A percentile compares a stretch with the other conserved stretches of the same genome.
phyloP scores from a whole-genome alignment of 2,113 vertebrate species.

The Planiliza haematocheilus region DNA sequence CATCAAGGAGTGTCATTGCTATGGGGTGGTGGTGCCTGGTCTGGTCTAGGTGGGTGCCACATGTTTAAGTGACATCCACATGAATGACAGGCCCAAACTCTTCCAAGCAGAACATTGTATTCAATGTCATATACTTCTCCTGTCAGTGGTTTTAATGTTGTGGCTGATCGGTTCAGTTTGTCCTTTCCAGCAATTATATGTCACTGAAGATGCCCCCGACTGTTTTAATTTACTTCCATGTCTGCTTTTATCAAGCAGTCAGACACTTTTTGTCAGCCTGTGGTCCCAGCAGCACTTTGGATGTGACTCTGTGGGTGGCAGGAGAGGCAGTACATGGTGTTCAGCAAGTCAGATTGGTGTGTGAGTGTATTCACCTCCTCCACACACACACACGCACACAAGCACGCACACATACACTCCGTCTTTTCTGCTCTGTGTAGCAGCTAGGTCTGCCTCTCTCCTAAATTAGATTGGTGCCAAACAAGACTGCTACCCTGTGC shows the following conservation, averaged over 20 bases:
- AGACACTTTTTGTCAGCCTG: conserved; percentile 9
- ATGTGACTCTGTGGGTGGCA: conserved; percentile 36
- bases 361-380: conserved; percentile 25
- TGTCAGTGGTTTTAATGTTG: too few relatives aligned
- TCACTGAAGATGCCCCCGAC: background rate
- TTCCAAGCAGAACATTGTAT: too few relatives aligned
- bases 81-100: too few relatives aligned
- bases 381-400: conserved; percentile 4
- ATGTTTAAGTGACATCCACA: too few relatives aligned
- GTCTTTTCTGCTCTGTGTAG: conserved; percentile 48
- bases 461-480: conserved; percentile 72
- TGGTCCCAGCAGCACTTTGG: conserved; percentile 26
- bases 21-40: too few relatives aligned
- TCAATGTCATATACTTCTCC: too few relatives aligned
- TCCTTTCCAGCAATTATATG: conserved; percentile 19
- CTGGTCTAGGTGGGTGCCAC: too few relatives aligned
- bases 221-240: conserved; percentile 2
- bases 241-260: conserved; percentile 21
- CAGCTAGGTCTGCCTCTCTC: conserved; percentile 60
- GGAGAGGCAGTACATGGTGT: conserved; percentile 40
- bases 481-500: conserved; percentile 65
- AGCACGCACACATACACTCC: conserved; percentile 5
- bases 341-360: conserved; percentile 41
- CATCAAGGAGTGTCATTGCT: too few relatives aligned
- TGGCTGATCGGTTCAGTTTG: background rate